Evolutionary conservation across 37 sponge, comb jelly and placozoan species (phyloP), one percentile per base, ranked within the genome.

Genomic region (Chondrosia reniformis): DNA sequence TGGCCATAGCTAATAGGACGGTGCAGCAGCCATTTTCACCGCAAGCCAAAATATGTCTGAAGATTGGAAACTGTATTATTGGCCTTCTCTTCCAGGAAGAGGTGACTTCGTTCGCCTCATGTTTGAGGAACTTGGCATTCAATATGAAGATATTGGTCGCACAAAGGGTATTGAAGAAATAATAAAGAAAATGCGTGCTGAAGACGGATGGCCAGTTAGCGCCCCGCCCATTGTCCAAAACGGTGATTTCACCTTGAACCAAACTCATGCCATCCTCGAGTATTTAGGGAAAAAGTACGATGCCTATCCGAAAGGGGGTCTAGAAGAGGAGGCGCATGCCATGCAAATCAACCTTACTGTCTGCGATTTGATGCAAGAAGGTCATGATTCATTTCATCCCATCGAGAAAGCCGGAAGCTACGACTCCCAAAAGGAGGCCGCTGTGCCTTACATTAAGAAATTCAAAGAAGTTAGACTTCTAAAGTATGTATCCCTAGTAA

Each of bases 81-180:
- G 81, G 77, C 69, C 80, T 24, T 10, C 12, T 38, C 28, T 80
- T 19, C 86, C 81, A 40, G 86, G 86, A 3, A 62, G 86, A 55
- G 86, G 86, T 12, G 86, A 85, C n/a, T 80, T 65, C 32, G 77
- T 80, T 4, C 75, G 86, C 22, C 81, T 85, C 38, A 80, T 85
- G 86, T 80, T 85, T 42, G 86, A 85, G 32, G 86, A 80, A 22
- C 76, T 80, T 0, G 86, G 86, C 0, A 63, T 85, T 12, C 27
- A 33, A 34, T 85, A 80, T 45, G 69, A 75, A 22, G 81, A 85
- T 34, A 77, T 85, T 33, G 72, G 81, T 62, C 67, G 54, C 24
- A 45, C 24, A 12, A 69, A 38, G 17, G 43, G 56, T 7, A 22
- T 67, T 17, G 39, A 66, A 7, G 69, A 41, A 19, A 57, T 67